phyloP scores from a whole-genome alignment of 2,888 invertebrate species.

The Leucania comma region DNA sequence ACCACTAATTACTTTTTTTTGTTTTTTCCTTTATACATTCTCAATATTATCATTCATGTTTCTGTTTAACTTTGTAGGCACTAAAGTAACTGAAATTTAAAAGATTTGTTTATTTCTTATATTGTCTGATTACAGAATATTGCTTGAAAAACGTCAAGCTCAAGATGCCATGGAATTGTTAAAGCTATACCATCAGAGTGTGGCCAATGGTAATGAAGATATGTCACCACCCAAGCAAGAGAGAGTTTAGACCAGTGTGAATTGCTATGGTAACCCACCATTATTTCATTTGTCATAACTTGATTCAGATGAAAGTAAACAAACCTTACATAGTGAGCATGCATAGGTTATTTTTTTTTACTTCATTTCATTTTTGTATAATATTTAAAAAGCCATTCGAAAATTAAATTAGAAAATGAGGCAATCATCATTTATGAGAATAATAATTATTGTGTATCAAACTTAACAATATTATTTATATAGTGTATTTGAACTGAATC shows the following conservation, averaged over 20 bases:
- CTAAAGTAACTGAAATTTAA: background rate
- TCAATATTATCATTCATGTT: background rate
- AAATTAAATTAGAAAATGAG: constrained; percentile 2
- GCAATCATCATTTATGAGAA: background rate
- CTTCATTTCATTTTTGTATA: background rate
- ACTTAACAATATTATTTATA: constrained; percentile 4
- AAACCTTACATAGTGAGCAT: constrained; percentile 1
- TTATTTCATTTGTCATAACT: constrained; percentile 57
- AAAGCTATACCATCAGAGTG: constrained; percentile 93
- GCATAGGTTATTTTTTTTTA: background rate
- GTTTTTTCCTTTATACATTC: background rate
- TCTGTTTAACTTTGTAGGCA: background rate
- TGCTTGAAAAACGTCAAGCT: constrained; percentile 96
- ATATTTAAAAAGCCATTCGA: background rate
- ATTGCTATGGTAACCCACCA: constrained; percentile 66
- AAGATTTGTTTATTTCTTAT: background rate
- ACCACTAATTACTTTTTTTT: background rate
- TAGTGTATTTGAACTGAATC: constrained; percentile 55
- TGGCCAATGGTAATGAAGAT: constrained; percentile 87
- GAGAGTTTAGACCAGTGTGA: constrained; percentile 77
- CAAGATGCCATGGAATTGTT: constrained; percentile 96
- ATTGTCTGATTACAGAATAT: constrained; percentile 87
- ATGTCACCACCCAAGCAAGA: constrained; percentile 87
- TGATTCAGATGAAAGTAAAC: constrained; percentile 52
- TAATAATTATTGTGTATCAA: constrained; percentile 3